Base-by-base conservation (phyloP, 35 echinoderm and acorn worm species). In the Apostichopus californicus region DNA sequence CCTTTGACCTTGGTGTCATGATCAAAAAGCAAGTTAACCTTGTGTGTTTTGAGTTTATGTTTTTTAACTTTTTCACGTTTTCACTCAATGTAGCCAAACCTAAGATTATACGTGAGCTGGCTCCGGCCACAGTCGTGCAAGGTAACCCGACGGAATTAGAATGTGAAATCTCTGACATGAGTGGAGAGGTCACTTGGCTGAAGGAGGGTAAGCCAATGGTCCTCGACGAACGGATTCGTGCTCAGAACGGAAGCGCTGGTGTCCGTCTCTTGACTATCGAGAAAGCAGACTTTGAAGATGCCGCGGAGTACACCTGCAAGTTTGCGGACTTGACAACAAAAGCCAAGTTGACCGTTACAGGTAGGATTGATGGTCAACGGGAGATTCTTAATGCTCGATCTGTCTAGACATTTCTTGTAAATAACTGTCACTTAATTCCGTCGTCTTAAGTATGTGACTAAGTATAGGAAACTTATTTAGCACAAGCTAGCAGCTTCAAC, bases 101-200 rank as follows among this genome's bases (percentile, higher is more conserved):
- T 25, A 95, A 98, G 78, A 95, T 98, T 66, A 24, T 95, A 6
- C 93, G 94, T 65, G 92, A 94, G 17, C 81, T 98, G 18, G 70
- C 93, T 72, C 90, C 91, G 9, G 78, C 90, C 73, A 87, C 90
- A 13, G 95, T 93, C 3, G 93, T 95, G 22, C 92, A 95, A 80
- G 91, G 93, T 46, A 20, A 72, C 17, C 53, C 91, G 6, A 89
- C 86, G 13, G 91, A 83, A 8, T 22, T 98, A 66, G 90, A 92
- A 79, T 98, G 96, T 70, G 96, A 98, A 65, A 92, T 98, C 21
- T 93, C 94, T 11, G 94, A 95, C 75, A 54, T 86, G 21, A 84
- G 58, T 21, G 77, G 92, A 9, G 86, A 96, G n/a, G 92, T 94
- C 22, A 93, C 94, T 78, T 95, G 96, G 96, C 25, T 80, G 22